phyloP scores from a whole-genome alignment of 2,113 vertebrate genomes.

The Emberiza fucata region DNA sequence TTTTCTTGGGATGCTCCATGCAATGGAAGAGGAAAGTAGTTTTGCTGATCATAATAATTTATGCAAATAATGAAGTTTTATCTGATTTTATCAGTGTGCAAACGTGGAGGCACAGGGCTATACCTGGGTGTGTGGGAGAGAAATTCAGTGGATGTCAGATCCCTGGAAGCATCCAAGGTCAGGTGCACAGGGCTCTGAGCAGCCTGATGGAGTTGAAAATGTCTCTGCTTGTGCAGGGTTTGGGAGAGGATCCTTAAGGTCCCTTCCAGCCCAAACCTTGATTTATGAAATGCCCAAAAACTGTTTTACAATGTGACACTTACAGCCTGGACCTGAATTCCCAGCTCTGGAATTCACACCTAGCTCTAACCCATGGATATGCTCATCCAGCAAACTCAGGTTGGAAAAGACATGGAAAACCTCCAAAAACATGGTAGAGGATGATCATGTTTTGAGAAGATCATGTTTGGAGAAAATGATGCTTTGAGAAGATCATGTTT shows the following conservation, averaged over 20 bases:
- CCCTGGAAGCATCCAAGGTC: not conserved
- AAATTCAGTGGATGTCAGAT: not conserved
- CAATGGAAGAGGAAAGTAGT: not conserved
- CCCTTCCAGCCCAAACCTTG: not conserved
- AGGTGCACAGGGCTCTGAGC: not conserved
- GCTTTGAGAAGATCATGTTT: not conserved
- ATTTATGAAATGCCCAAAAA: not conserved
- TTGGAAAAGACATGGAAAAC: not conserved
- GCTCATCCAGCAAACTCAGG: not conserved
- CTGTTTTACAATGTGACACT: rapidly evolving
- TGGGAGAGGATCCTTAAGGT: not conserved
- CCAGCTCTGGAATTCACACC: not conserved
- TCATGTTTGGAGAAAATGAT: too few relatives aligned
- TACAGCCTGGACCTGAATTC: not conserved
- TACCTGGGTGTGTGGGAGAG: not conserved
- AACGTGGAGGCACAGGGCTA: rapidly evolving
- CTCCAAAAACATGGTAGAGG: rapidly evolving
- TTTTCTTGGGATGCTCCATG: not conserved
- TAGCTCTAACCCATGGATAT: rapidly evolving
- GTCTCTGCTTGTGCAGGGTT: not conserved
- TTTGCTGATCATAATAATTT: not conserved
- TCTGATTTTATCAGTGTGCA: not conserved
- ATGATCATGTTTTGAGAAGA: not conserved
- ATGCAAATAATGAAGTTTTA: not conserved
- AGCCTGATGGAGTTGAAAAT: not conserved